A percentile compares a stretch with the other conserved stretches of the same genome.
Evolutionary conservation across 2,888 invertebrate species (phyloP).

Genomic region (Lacanobia oleracea): DNA sequence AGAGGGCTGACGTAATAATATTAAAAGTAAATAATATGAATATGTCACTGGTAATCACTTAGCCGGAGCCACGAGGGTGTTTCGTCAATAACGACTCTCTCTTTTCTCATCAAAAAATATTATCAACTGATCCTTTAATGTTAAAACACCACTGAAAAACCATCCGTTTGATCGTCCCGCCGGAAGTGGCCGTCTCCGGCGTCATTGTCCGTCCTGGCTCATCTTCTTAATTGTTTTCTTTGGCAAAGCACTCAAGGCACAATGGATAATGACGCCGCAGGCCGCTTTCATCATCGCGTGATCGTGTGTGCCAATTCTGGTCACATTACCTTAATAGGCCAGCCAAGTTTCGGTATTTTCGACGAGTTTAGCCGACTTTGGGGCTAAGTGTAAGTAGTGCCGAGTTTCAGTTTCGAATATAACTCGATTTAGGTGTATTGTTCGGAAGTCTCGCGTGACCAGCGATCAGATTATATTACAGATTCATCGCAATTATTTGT

Average conservation of each 20-base stretch:
- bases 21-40: no score
- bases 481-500: slow-evolving; percentile 9
- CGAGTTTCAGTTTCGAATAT: slow-evolving; percentile 49
- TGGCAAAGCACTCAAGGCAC: slow-evolving; percentile 81
- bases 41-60: neutral
- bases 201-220: slow-evolving; percentile 81
- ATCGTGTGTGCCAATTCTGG: slow-evolving; percentile 70
- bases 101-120: neutral
- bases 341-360: slow-evolving; percentile 54
- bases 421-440: slow-evolving; percentile 45
- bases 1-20: neutral
- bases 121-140: slow-evolving; percentile 7
- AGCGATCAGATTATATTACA: slow-evolving; percentile 25
- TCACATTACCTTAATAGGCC: slow-evolving; percentile 52
- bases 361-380: slow-evolving; percentile 47
- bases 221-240: slow-evolving; percentile 89
- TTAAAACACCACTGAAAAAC: slow-evolving; percentile 58
- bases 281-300: slow-evolving; percentile 84
- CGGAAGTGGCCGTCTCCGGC: slow-evolving; percentile 84
- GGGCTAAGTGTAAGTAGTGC: slow-evolving; percentile 25
- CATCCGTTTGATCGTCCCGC: slow-evolving; percentile 78
- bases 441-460: slow-evolving; percentile 35
- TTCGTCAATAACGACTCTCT: neutral
- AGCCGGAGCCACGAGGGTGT: neutral
- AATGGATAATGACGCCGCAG: slow-evolving; percentile 84